Conservation (phyloP, 2,888 invertebrate genomes). For the Hecatera dysodea region DNA sequence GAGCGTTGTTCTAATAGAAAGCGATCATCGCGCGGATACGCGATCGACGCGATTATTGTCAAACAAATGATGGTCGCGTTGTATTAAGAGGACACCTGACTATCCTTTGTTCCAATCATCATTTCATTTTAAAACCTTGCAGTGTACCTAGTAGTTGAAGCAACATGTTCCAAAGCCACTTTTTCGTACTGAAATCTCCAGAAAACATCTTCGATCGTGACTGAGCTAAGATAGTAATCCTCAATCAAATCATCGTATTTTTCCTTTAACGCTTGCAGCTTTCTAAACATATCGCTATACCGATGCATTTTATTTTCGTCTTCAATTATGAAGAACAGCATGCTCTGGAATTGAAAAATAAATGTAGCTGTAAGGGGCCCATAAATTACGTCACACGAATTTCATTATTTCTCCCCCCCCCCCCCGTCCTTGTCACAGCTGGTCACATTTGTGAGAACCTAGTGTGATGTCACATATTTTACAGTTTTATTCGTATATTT, state of each 20-base stretch:
- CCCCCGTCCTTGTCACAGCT: too few relatives aligned
- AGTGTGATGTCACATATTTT: too few relatives aligned
- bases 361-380: neutral
- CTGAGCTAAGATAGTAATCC: slow-evolving; percentile 40
- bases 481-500: too few relatives aligned
- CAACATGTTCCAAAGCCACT: neutral
- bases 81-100: too few relatives aligned
- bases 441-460: too few relatives aligned
- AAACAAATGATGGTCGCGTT: neutral
- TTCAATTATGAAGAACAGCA: slow-evolving; percentile 47
- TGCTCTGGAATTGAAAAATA: slow-evolving; percentile 38
- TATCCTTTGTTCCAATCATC: too few relatives aligned
- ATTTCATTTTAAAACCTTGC: neutral
- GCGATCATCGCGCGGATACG: too few relatives aligned
- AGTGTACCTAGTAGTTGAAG: too few relatives aligned
- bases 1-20: too few relatives aligned
- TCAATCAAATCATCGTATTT: slow-evolving; percentile 36
- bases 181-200: slow-evolving; percentile 27
- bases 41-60: too few relatives aligned
- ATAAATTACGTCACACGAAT: too few relatives aligned
- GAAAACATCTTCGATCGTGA: slow-evolving; percentile 54
- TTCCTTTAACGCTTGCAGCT: slow-evolving; percentile 32
- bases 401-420: too few relatives aligned
- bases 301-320: slow-evolving; percentile 12
- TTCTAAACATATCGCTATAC: slow-evolving; percentile 42